Conservation (phyloP, 2,113 vertebrate species). For the Gnathonemus longibarbis region DNA sequence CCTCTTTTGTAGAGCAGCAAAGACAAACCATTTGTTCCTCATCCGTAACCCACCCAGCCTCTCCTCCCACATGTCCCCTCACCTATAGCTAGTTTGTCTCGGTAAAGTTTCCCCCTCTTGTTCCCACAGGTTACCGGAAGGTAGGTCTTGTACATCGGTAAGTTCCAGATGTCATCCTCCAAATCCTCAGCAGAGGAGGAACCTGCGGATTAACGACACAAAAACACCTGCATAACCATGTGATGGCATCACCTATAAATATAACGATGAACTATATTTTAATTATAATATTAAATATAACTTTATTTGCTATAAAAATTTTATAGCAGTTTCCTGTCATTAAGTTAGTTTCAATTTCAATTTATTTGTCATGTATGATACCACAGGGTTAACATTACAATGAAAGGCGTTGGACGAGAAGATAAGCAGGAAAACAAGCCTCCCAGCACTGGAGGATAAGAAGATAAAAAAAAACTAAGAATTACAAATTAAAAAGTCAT, state of each 20-base stretch:
- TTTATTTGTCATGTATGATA: too few relatives aligned
- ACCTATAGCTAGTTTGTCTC: constrained; percentile 50
- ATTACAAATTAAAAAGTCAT: too few relatives aligned
- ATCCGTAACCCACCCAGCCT: neutral
- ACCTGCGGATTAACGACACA: constrained; percentile 27
- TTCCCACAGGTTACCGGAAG: constrained; percentile 54
- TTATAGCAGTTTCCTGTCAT: neutral
- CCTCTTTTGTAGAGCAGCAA: neutral
- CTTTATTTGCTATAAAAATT: neutral
- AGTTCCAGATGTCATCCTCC: constrained; percentile 44
- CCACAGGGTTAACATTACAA: too few relatives aligned
- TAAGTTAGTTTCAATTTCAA: neutral
- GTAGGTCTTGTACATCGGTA: constrained; percentile 37
- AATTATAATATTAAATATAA: neutral
- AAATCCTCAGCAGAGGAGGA: constrained; percentile 42
- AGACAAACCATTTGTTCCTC: neutral
- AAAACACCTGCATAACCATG: neutral
- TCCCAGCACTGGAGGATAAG: too few relatives aligned
- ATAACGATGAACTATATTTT: neutral
- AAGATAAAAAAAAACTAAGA: too few relatives aligned
- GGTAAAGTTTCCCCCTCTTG: constrained; percentile 23
- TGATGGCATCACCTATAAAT: neutral
- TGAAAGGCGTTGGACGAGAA: too few relatives aligned
- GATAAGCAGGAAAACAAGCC: too few relatives aligned
- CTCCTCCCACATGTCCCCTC: neutral